phyloP scores from a whole-genome alignment of 2,888 invertebrate genomes.

The Lepidocyrtoides sp. region DNA sequence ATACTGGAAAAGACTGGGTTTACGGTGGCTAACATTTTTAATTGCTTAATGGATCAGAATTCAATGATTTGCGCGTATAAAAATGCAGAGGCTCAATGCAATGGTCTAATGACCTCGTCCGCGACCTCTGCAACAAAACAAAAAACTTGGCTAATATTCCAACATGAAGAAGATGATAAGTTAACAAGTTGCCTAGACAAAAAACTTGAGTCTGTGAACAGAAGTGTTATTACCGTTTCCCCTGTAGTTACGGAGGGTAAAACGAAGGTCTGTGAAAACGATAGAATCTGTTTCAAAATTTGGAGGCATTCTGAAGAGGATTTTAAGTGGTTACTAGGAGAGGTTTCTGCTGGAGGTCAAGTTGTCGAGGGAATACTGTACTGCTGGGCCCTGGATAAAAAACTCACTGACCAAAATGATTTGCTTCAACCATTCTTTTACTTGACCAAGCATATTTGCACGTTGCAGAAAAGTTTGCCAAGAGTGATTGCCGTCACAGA shows the following conservation, averaged over 20 bases:
- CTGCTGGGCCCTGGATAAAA: constrained; percentile 27
- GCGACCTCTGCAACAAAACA: background rate
- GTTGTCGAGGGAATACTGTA: constrained; percentile 28
- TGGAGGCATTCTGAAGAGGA: constrained; percentile 1
- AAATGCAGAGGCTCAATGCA: background rate
- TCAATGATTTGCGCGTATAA: constrained; percentile 26
- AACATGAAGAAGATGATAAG: background rate
- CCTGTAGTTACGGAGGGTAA: background rate
- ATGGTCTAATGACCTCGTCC: background rate
- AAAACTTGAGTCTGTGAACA: background rate
- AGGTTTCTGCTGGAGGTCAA: background rate
- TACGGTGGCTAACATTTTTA: constrained; percentile 4
- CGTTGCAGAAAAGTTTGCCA: constrained; percentile 13
- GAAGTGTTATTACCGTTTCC: background rate
- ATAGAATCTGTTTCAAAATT: background rate
- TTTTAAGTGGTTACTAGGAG: background rate
- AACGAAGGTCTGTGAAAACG: background rate
- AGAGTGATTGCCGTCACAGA: constrained; percentile 28
- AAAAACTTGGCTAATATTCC: constrained; percentile 3
- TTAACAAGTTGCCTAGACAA: background rate
- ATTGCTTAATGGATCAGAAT: constrained; percentile 33
- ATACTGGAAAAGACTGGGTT: background rate
- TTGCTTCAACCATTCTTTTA: constrained; percentile 40
- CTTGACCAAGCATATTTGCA: background rate
- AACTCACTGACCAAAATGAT: background rate